Evolutionary conservation across 2,113 vertebrate genomes (phyloP), one percentile per base, ranked within the genome.

Genomic region (Notothenia rossii): DNA sequence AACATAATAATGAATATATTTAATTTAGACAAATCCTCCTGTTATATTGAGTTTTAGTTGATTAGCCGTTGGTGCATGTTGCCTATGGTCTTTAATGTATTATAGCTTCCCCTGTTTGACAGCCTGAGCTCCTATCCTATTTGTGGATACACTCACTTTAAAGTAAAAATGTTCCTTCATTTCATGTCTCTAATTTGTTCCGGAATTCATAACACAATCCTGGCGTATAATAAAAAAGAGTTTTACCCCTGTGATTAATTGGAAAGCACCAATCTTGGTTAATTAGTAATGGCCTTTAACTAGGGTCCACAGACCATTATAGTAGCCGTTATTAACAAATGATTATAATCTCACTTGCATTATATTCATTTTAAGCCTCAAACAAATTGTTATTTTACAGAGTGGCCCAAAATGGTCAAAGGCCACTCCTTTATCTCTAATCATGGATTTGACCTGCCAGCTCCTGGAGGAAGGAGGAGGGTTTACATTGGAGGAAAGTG

Each of bases 201-300:
- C 14, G 10, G 22, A 58, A 58, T 71, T 71, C 54, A 50, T 17
- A 22, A 51, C 9, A 53, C 49, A 64, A 10, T 29, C 10, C 20
- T 54, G 12, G 18, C 20, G 45, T 25, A 5, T 12, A 13, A 54
- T 64, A 7, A 75, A 29, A 75, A 29, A 58, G 20, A n/a, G 4
- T 18, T 55, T 29, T n/a, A 48, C 11, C 17, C 7, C 33, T 9
- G 3, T n/a, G 51, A 46, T 49, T 75, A 20, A 55, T 20, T 55
- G 36, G 15, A 75, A 75, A 64, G 7, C 10, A 15, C 22, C 10
- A n/a, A 29, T 45, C 15, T 54, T n/a, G 17, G 50, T 29, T 75
- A 63, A 66, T 66, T 49, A 58, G 17, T 12, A 22, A 22, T 40
- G 53, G 58, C 51, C 17, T 65, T 76, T 50, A 22, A 49, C 11